phyloP scores from a whole-genome alignment of 2,888 invertebrate genomes.

The Quadroppia sp. region DNA sequence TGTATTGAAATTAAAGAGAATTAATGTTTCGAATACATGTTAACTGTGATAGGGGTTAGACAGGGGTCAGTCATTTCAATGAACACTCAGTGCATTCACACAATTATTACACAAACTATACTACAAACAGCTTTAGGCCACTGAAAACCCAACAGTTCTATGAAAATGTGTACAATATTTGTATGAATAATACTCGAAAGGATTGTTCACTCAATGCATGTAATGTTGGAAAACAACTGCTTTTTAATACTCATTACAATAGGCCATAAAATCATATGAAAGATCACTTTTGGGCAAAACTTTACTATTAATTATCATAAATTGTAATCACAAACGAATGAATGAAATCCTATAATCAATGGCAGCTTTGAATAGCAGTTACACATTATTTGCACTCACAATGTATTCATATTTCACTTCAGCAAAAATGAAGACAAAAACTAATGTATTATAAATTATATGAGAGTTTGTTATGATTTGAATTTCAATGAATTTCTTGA shows the following conservation, averaged over 20 bases:
- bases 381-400: neutral
- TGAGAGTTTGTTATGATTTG: neutral
- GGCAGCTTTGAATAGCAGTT: neutral
- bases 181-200: neutral
- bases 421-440: neutral
- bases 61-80: neutral
- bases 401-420: neutral
- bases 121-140: neutral
- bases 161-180: neutral
- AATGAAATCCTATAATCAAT: neutral
- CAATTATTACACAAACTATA: neutral
- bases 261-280: neutral
- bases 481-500: neutral
- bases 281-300: neutral
- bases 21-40: too few species aligned
- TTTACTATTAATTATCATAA: neutral
- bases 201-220: slow-evolving; percentile 3
- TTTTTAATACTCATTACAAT: slow-evolving; percentile 12
- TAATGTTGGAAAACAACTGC: neutral
- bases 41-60: slow-evolving; percentile 19
- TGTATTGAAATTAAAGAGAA: neutral
- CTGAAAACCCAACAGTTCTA: too few species aligned
- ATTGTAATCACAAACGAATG: neutral
- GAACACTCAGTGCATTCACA: neutral
- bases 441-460: neutral